Evolutionary conservation across 2,113 vertebrate species (phyloP).

Genomic region (Apteryx owenii): DNA sequence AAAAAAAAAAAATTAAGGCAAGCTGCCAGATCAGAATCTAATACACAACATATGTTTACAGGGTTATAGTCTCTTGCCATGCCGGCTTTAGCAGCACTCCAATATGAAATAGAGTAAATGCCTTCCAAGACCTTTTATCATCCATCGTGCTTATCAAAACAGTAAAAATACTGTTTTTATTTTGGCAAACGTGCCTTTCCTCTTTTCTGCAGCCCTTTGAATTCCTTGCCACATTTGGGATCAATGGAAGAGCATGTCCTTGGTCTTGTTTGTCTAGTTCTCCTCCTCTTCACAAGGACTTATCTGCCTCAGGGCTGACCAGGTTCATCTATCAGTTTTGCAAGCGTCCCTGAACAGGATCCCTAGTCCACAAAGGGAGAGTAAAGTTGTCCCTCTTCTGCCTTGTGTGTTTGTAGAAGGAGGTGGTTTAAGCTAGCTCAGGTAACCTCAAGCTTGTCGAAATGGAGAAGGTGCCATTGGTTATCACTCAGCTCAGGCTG

Average conservation of each 20-base stretch:
- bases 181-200: conserved; percentile 37
- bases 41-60: conserved; percentile 71
- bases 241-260: background rate
- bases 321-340: background rate
- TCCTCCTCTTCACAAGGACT: background rate
- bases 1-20: conserved; percentile 60
- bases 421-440: background rate
- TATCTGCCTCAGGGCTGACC: background rate
- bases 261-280: background rate
- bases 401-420: background rate
- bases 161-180: conserved; percentile 13
- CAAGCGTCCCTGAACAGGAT: background rate
- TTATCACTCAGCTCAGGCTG: background rate
- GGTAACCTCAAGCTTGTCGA: background rate
- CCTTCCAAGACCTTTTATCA: conserved; percentile 60
- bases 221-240: background rate
- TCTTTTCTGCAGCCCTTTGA: conserved; percentile 30
- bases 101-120: conserved; percentile 63
- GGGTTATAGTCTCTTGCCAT: conserved; percentile 39
- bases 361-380: background rate
- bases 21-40: conserved; percentile 73
- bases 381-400: background rate
- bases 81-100: conserved; percentile 51
- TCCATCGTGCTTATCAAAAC: conserved; percentile 39
- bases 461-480: background rate